Evolutionary conservation across 2,888 invertebrate species (phyloP).

Genomic region (Eilema caniola): DNA sequence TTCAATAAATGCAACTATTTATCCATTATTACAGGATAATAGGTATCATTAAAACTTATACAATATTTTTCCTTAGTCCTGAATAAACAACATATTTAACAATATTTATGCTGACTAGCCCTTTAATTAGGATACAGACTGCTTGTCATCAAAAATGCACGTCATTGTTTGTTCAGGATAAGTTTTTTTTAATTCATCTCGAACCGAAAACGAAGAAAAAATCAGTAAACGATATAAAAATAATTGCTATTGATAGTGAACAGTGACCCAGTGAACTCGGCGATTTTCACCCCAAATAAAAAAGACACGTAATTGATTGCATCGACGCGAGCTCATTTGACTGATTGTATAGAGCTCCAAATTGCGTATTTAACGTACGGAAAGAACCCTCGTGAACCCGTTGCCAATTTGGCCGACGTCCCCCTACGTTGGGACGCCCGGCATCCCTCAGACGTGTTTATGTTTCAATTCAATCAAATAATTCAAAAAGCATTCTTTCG

Average conservation of each 20-base stretch:
- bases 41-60: neutral
- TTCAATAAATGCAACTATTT: neutral
- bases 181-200: slow-evolving; percentile 21
- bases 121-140: slow-evolving; percentile 17
- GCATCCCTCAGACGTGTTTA: slow-evolving; percentile 68
- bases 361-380: slow-evolving; percentile 85
- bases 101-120: slow-evolving; percentile 20
- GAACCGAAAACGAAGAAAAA: slow-evolving; percentile 13
- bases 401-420: slow-evolving; percentile 78
- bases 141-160: slow-evolving; percentile 29
- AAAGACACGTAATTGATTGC: slow-evolving; percentile 84
- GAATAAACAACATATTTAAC: neutral
- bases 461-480: slow-evolving; percentile 67
- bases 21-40: neutral
- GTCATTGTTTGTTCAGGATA: slow-evolving; percentile 47
- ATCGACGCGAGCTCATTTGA: slow-evolving; percentile 81
- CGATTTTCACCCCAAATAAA: slow-evolving; percentile 64
- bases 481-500: slow-evolving; percentile 64
- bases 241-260: slow-evolving; percentile 41
- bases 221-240: slow-evolving; percentile 27
- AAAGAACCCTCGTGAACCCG: slow-evolving; percentile 78
- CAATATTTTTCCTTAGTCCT: neutral
- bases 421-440: slow-evolving; percentile 60
- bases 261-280: slow-evolving; percentile 71
- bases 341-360: slow-evolving; percentile 82